phyloP scores from a whole-genome alignment of 1,140 invertebrate species.

The Choristoneura fumiferana region DNA sequence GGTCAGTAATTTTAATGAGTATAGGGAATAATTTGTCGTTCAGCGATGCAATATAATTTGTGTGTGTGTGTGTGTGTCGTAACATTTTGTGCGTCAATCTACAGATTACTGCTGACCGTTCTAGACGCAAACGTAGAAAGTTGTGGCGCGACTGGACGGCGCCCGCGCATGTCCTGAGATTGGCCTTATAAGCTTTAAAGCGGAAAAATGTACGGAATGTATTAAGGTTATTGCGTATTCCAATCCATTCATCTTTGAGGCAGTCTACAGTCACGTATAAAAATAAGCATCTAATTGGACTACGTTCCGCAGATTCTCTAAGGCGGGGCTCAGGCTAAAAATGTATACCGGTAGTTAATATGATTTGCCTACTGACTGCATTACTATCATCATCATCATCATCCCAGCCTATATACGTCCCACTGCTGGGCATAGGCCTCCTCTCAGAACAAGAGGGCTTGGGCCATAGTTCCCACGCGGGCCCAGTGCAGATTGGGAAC shows the following conservation, averaged over 20 bases:
- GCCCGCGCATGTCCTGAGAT: slow-evolving; percentile 71
- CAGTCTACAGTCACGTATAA: too few relatives aligned
- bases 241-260: neutral
- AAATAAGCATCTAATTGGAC: too few relatives aligned
- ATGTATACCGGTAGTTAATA: too few relatives aligned
- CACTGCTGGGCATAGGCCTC: too few relatives aligned
- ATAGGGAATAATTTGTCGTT: slow-evolving; percentile 49
- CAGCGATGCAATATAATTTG: slow-evolving; percentile 69
- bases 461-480: too few relatives aligned
- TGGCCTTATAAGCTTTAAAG: slow-evolving; percentile 64
- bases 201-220: slow-evolving; percentile 55
- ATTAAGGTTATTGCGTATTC: neutral
- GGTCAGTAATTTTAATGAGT: slow-evolving; percentile 39
- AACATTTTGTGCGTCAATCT: slow-evolving; percentile 72
- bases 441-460: too few relatives aligned
- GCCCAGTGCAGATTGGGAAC: too few relatives aligned
- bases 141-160: slow-evolving; percentile 72
- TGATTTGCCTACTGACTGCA: too few relatives aligned
- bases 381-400: too few relatives aligned
- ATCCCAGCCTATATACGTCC: too few relatives aligned
- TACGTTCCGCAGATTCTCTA: too few relatives aligned
- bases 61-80: slow-evolving; percentile 70
- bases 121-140: slow-evolving; percentile 75
- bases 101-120: slow-evolving; percentile 72
- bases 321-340: too few relatives aligned